Conservation (phyloP, 2,888 invertebrate species). For the Calliopum simillimum region DNA sequence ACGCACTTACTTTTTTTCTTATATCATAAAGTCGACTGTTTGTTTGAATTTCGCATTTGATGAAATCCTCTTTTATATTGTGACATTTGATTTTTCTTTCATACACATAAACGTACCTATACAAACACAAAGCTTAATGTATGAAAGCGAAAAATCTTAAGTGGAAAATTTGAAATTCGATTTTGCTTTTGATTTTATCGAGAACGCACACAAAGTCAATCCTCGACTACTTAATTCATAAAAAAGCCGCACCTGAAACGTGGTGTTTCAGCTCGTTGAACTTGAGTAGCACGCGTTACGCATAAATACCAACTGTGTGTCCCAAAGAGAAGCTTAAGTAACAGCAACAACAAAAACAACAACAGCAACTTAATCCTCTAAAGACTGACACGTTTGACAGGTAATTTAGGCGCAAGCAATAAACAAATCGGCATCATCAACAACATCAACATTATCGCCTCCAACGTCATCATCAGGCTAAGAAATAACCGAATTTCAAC, state of each 20-base stretch:
- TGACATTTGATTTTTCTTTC: too few relatives aligned
- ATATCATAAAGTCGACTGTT: too few relatives aligned
- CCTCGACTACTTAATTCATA: neutral
- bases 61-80: too few relatives aligned
- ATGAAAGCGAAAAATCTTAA: neutral
- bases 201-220: too few relatives aligned
- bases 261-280: neutral
- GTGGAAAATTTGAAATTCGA: neutral
- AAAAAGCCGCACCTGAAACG: neutral
- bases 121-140: too few relatives aligned
- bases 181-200: slow-evolving; percentile 5
- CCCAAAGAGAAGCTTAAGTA: too few relatives aligned
- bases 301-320: neutral
- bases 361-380: too few relatives aligned
- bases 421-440: neutral
- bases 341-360: neutral
- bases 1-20: too few relatives aligned
- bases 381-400: slow-evolving; percentile 8
- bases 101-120: too few relatives aligned
- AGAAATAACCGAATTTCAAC: too few relatives aligned
- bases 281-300: neutral
- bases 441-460: neutral
- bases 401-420: slow-evolving; percentile 4
- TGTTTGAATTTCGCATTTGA: too few relatives aligned
- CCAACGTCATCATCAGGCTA: neutral